Conservation (phyloP, 2,797 vertebrate genomes). For the Apodemus agrarius region DNA sequence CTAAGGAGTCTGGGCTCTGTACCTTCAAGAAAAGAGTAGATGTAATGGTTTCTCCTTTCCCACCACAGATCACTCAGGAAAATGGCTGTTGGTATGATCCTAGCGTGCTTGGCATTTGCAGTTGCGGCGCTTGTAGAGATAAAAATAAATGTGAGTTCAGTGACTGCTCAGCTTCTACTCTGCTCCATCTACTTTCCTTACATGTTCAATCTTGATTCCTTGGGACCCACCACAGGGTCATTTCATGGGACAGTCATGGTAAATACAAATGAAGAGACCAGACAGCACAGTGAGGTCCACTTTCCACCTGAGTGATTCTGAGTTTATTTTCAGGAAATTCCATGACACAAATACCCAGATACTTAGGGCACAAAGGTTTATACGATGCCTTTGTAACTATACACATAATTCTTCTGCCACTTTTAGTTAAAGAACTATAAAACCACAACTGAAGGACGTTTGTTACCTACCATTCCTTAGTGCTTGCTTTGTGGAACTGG, state of each 20-base stretch:
- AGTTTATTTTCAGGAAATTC: slow-evolving; percentile 14
- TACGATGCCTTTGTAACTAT: background rate
- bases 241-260: background rate
- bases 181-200: slow-evolving; percentile 1
- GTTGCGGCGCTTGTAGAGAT: slow-evolving; percentile 94
- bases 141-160: slow-evolving; percentile 92
- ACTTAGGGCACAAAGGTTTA: background rate
- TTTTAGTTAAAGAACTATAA: background rate
- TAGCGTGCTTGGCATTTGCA: slow-evolving; percentile 95
- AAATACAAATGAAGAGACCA: background rate
- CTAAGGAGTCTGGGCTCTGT: background rate
- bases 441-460: background rate
- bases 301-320: slow-evolving; percentile 3
- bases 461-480: background rate
- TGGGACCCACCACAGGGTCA: background rate
- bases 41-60: slow-evolving; percentile 70
- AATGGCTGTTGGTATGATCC: slow-evolving; percentile 95
- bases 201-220: background rate
- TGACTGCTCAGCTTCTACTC: background rate
- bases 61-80: slow-evolving; percentile 93
- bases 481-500: background rate
- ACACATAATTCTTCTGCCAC: background rate
- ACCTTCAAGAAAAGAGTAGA: background rate
- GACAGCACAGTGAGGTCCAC: background rate
- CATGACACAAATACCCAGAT: background rate